Percentiles rank a stretch among this genome's conserved stretches.
Evolutionary conservation across 2,888 invertebrate species (phyloP).

Genomic region (Tuberolachnus salignus): DNA sequence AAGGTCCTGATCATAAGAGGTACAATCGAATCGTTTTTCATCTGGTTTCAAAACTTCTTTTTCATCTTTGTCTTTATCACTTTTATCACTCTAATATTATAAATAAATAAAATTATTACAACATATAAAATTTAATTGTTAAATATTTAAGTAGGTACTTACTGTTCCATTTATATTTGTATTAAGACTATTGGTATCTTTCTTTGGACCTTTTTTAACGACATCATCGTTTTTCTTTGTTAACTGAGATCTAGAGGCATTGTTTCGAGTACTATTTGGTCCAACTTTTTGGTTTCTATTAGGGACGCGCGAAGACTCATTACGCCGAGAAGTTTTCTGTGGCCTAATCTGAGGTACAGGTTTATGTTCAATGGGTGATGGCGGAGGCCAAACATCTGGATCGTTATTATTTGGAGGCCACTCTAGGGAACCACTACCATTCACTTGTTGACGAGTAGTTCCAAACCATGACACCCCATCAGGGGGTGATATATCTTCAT

Average conservation of each 20-base stretch:
- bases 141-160: not conserved
- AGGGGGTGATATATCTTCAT: slow-evolving; percentile 47
- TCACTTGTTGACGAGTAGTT: slow-evolving; percentile 37
- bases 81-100: slow-evolving; percentile 58
- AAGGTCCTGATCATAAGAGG: slow-evolving; percentile 84
- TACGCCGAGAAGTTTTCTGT: slow-evolving; percentile 55
- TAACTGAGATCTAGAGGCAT: slow-evolving; percentile 56
- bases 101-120: slow-evolving; percentile 24
- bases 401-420: slow-evolving; percentile 69
- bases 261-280: slow-evolving; percentile 55
- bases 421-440: slow-evolving; percentile 59
- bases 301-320: slow-evolving; percentile 52
- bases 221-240: slow-evolving; percentile 56
- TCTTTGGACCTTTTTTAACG: slow-evolving; percentile 58
- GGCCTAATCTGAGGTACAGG: slow-evolving; percentile 54
- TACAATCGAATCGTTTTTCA: slow-evolving; percentile 84
- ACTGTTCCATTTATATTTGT: slow-evolving; percentile 57
- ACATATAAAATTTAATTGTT: not conserved
- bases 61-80: slow-evolving; percentile 62
- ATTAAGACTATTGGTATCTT: slow-evolving; percentile 58
- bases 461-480: slow-evolving; percentile 53
- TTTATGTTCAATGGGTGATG: slow-evolving; percentile 77
- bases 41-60: slow-evolving; percentile 75
- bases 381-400: slow-evolving; percentile 88
- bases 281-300: slow-evolving; percentile 56